These are phyloP conservation scores for Istiophorus platypterus DNA, from an alignment of 2,113 vertebrate species.

Conservation along the genomic window DNA sequence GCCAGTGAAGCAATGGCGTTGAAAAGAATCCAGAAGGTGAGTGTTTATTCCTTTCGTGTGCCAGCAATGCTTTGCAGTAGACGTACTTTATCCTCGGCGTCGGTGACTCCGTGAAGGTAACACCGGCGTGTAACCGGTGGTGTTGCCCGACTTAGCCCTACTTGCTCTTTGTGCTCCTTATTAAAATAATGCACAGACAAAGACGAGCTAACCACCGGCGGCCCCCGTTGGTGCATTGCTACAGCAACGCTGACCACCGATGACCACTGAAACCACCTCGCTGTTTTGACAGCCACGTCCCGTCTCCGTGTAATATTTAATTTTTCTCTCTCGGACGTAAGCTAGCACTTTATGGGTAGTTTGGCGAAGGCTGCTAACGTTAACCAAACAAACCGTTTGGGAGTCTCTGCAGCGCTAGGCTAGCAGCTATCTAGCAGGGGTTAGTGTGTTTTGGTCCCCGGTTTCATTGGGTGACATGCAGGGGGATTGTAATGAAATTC, in stretches of 20 bases:
- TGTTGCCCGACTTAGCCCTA: not conserved
- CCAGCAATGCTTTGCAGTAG: too few species aligned
- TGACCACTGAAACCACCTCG: not conserved
- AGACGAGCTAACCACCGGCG: conserved; percentile 75
- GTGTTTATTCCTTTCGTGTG: conserved; percentile 64
- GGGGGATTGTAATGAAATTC: not conserved
- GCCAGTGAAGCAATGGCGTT: conserved; percentile 86
- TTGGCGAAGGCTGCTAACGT: not conserved
- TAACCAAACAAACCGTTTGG: not conserved
- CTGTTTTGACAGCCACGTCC: conserved; percentile 1
- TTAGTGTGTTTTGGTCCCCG: conserved; percentile 6
- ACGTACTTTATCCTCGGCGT: not conserved
- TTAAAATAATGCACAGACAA: conserved; percentile 76
- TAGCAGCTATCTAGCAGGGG: conserved; percentile 28
- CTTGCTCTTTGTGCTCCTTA: conserved; percentile 40
- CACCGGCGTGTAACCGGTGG: not conserved
- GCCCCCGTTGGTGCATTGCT: conserved; percentile 75
- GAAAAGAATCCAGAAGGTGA: conserved; percentile 90
- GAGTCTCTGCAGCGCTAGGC: not conserved
- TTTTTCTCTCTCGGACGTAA: not conserved
- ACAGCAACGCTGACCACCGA: conserved; percentile 21
- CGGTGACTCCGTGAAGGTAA: not conserved
- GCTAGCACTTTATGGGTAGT: not conserved
- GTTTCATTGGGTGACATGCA: conserved; percentile 2
- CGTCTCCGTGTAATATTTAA: not conserved